Percentiles rank a stretch among this genome's conserved stretches.
Evolutionary conservation across 2,113 vertebrate genomes (phyloP).

Genomic region (Tursiops truncatus): DNA sequence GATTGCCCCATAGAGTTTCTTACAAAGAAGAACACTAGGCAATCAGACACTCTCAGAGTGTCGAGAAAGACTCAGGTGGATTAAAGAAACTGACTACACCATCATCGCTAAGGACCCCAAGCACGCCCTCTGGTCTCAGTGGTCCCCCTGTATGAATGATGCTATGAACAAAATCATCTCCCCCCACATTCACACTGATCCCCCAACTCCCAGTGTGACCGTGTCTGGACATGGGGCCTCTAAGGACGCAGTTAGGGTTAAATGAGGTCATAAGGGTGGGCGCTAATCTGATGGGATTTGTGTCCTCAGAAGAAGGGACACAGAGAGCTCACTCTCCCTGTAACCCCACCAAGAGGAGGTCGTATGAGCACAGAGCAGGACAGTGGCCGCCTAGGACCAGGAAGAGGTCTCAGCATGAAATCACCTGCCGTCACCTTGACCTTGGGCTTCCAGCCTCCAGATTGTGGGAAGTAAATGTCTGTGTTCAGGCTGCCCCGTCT

Average conservation of each 20-base stretch:
- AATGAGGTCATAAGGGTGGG: neutral
- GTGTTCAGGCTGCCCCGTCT: too few species aligned
- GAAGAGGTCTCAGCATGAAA: neutral
- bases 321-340: neutral
- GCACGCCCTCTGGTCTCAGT: too few species aligned
- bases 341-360: neutral
- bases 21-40: neutral
- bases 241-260: neutral
- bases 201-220: neutral
- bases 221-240: neutral
- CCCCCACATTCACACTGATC: neutral
- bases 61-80: neutral
- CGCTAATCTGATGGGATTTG: neutral
- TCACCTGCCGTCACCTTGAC: too few species aligned
- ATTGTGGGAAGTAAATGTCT: neutral
- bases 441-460: neutral
- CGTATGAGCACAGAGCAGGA: neutral
- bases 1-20: neutral
- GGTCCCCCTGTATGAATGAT: neutral
- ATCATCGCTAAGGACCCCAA: neutral
- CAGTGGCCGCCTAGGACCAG: neutral
- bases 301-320: neutral
- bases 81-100: neutral
- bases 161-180: neutral
- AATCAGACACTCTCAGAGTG: accelerated